Base-by-base conservation (phyloP, 2,888 invertebrate species). In the Tachystola acroxantha region DNA sequence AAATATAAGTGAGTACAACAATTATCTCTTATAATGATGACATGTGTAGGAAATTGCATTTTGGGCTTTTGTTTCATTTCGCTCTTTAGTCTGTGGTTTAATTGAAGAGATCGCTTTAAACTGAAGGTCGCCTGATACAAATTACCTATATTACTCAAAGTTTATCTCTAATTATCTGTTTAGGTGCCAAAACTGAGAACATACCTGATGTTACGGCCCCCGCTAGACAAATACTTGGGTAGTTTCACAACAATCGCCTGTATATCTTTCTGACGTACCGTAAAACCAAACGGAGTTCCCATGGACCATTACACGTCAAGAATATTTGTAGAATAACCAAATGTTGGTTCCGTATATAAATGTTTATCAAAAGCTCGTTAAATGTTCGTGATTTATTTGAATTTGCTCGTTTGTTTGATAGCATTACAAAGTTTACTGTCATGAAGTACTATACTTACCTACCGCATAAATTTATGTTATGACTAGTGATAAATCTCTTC, bases 321-420 rank as follows among this genome's bases (percentile, higher is more conserved):
- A 82, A 77, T 82, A 77, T 81, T 84, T 81, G 80, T 73, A 70
- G 76, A 80, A 80, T 79, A 80, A 71, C 70, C 71, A 71, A 77
- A 78, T 64, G 67, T 52, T 53, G 54, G 54, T 62, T 58, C 53
- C 60, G 61, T 62, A 54, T 64, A 66, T 74, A 69, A 73, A 77
- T 80, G 73, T 80, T 81, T 79, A 75, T 70, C 59, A 59, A 64
- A 67, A 72, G 63, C 74, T 79, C 75, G 73, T 81, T 75, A 75
- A 71, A n/a, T n/a, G 63, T 65, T 61, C 63, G 64, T 73, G 74
- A 78, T 79, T 76, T 79, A 75, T 81, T 79, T 72, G 73, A 73
- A 67, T 66, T 70, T 64, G 60, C 46, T 68, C 69, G 67, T 71
- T 71, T 74, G 69, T 67, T 71, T 71, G 66, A 73, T 78, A 68